Base-by-base conservation (phyloP, 2,113 vertebrate species). In the Leiothrix lutea region DNA sequence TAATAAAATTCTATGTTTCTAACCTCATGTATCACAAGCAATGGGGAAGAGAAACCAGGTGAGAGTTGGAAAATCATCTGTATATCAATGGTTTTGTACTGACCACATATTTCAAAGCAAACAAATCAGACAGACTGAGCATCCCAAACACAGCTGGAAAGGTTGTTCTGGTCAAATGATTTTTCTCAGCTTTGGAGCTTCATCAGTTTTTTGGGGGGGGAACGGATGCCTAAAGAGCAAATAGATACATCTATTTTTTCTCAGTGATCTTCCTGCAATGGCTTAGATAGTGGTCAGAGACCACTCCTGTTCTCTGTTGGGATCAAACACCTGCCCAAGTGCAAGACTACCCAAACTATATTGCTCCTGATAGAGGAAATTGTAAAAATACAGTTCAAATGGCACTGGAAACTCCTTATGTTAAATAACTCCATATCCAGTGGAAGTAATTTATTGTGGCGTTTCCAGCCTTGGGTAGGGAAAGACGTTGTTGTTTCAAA, bases 401-500 rank as follows among this genome's bases (percentile, higher is more conserved):
- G 26, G 51, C 18, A 58, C 20, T 44, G 53, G 50, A 80, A 79
- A 75, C 13, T 40, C 47, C 36, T 47, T 26, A 28, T 10, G 14
- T 51, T 26, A 64, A 87, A 48, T 54, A 79, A 40, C 33, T 85
- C 35, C 40, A 40, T 51, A 53, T 14, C 35, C 38, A n/a, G 20
- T 36, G 42, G 31, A 75, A 28, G n/a, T 21, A n/a, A 65, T 77
- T 93, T 86, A 53, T 44, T 45, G 48, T 35, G 7, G 69, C 35
- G 54, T 67, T 82, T 92, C 53, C 14, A 6, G 80, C 25, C 23
- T 80, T 71, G 62, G 21, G 24, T 53, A 93, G 60, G 78, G 51
- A 44, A 82, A 91, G 69, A 88, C 78, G 54, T 38, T 24, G 23
- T 40, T 87, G 29, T 97, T 94, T 97, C 90, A 96, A 97, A 97